Evolutionary conservation across 2,888 invertebrate genomes (phyloP), one percentile per base, ranked within the genome.

Genomic region (Formica aserva): DNA sequence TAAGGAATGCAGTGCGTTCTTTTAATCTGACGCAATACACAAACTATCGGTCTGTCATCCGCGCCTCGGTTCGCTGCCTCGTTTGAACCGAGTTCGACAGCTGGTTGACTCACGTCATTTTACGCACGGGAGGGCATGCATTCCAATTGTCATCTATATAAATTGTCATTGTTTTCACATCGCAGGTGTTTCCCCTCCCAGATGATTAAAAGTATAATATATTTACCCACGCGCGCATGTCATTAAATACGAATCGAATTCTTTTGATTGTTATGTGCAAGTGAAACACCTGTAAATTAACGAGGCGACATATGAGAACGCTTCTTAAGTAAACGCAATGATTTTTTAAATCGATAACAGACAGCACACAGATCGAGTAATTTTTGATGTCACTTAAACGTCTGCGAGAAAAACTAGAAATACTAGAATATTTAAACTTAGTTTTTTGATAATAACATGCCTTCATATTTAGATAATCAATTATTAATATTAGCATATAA

Each of bases 151-250:
- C 90, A 72, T 89, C 87, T 76, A 83, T 85, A 85, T 80, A 87
- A 89, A 89, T 91, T 85, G 84, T 90, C 89, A 89, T 89, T 91
- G 85, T 90, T 89, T 86, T 87, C 85, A 80, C 80, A 29, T 41
- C 84, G 84, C 90, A 88, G 88, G 86, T 89, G 90, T 77, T 84
- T 3, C 18, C 45, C 55, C 82, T 57, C 80, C 35, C 48, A 62
- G 57, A 57, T 82, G 83, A 84, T 84, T 81, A 86, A 82, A 62
- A 18, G 65, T 48, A 62, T 66, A 38, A 38, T 55, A 35, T 84
- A 65, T 69, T 60, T 82, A 41, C 69, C 32, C 52, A 55, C 45
- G 26, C 8, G 78, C 75, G 55, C 15, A 9, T 55, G 55, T 41
- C n/a, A 26, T 18, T 32, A 8, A 18, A 22, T 67, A 18, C 22